Percentiles rank a stretch among this genome's conserved stretches.
phyloP scores from a whole-genome alignment of 2,888 invertebrate species.

The Philereme transversata region DNA sequence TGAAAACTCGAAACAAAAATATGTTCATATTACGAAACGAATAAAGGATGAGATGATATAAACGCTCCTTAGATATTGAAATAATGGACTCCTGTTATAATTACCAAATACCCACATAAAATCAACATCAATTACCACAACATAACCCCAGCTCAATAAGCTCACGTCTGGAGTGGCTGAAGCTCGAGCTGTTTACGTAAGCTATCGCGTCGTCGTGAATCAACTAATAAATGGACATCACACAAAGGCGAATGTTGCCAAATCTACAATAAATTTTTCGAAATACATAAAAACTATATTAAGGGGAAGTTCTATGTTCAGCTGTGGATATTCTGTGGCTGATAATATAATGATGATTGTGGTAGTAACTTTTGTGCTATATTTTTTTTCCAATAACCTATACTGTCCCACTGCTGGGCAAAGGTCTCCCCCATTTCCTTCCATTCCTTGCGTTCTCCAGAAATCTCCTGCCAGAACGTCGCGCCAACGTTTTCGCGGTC shows the following conservation, averaged over 20 bases:
- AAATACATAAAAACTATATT: too few species aligned
- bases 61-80: background rate
- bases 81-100: background rate
- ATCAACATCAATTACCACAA: slow-evolving; percentile 14
- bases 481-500: too few species aligned
- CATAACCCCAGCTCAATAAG: slow-evolving; percentile 18
- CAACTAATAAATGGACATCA: slow-evolving; percentile 9
- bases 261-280: background rate
- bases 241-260: background rate
- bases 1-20: background rate
- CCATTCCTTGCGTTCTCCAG: too few species aligned
- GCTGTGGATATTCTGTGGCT: too few species aligned
- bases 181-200: slow-evolving; percentile 21
- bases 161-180: slow-evolving; percentile 14
- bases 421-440: too few species aligned
- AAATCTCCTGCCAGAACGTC: too few species aligned
- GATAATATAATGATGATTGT: too few species aligned
- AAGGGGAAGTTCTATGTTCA: too few species aligned
- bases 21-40: background rate
- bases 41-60: background rate
- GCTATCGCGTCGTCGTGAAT: slow-evolving; percentile 17
- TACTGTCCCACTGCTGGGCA: too few species aligned
- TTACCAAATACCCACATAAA: slow-evolving; percentile 5
- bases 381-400: too few species aligned
- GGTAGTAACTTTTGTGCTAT: too few species aligned